Conservation (phyloP, 2,113 vertebrate genomes). For the Neolamprologus variostigma region DNA sequence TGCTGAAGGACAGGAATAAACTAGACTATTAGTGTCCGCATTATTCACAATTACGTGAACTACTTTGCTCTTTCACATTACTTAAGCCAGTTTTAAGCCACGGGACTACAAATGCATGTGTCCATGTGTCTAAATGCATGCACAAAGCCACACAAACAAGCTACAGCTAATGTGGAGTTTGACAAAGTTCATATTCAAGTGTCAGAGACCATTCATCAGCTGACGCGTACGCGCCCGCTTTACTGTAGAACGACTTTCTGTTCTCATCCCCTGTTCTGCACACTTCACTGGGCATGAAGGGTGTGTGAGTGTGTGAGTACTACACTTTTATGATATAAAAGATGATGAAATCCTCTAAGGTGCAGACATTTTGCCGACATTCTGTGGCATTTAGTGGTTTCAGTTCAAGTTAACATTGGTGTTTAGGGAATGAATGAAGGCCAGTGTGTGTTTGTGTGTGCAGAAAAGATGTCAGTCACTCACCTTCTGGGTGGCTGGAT, state of each 20-base stretch:
- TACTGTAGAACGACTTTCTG: constrained; percentile 42
- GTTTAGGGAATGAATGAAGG: neutral
- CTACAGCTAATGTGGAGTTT: constrained; percentile 5
- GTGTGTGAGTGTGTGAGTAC: neutral
- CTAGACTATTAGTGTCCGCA: neutral
- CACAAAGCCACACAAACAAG: neutral
- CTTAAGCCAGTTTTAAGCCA: neutral
- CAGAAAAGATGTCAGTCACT: neutral
- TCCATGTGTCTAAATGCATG: neutral
- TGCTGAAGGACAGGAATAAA: neutral
- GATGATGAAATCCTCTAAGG: neutral
- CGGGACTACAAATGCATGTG: neutral
- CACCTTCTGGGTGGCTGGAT: neutral
- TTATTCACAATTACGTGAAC: neutral
- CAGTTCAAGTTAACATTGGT: neutral
- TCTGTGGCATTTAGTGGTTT: constrained; percentile 7
- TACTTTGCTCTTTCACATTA: neutral
- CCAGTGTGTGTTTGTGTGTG: neutral
- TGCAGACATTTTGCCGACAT: neutral
- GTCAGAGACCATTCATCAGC: neutral
- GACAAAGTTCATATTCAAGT: constrained; percentile 49
- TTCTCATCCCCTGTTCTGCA: constrained; percentile 30
- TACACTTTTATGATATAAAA: neutral
- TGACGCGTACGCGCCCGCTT: neutral
- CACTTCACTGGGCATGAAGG: constrained; percentile 14